Evolutionary conservation across 2,888 invertebrate species (phyloP).

Genomic region (Alsophila aescularia): DNA sequence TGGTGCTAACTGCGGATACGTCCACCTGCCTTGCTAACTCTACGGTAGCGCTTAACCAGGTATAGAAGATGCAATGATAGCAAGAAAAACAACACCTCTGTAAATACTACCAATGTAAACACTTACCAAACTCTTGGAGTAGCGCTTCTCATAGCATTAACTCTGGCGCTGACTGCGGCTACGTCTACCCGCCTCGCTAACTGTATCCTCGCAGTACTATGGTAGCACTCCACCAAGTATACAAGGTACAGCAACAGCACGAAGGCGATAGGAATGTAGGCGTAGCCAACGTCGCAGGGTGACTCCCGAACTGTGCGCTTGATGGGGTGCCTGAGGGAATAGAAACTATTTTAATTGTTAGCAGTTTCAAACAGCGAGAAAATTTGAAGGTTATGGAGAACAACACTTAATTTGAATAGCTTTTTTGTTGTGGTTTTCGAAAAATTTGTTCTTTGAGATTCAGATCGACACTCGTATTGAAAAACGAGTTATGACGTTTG

Average conservation of each 20-base stretch:
- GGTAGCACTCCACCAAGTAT: slow-evolving; percentile 93
- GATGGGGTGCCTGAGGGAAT: slow-evolving; percentile 83
- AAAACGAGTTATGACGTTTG: too few relatives aligned
- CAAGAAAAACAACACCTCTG: too few relatives aligned
- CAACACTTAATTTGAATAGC: not conserved
- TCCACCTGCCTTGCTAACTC: not conserved
- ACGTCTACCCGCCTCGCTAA: slow-evolving; percentile 86
- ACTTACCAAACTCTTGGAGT: slow-evolving; percentile 90
- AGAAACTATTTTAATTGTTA: slow-evolving; percentile 52
- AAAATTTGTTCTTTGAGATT: too few relatives aligned
- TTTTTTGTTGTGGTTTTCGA: too few relatives aligned
- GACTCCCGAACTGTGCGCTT: slow-evolving; percentile 87
- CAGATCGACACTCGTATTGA: too few relatives aligned
- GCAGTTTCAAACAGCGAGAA: slow-evolving; percentile 8
- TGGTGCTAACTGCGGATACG: too few relatives aligned
- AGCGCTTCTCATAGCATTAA: slow-evolving; percentile 87
- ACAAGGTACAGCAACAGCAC: slow-evolving; percentile 91
- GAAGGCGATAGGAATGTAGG: slow-evolving; percentile 92
- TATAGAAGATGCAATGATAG: too few relatives aligned
- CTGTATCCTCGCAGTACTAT: slow-evolving; percentile 90
- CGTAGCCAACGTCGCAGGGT: slow-evolving; percentile 92
- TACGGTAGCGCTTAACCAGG: not conserved
- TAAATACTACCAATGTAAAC: too few relatives aligned
- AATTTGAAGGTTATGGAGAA: slow-evolving; percentile 1
- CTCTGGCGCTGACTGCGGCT: slow-evolving; percentile 86